Evolutionary conservation across 1,140 invertebrate genomes (phyloP), one percentile per base, ranked within the genome.

Genomic region (Coenobita brevimanus): DNA sequence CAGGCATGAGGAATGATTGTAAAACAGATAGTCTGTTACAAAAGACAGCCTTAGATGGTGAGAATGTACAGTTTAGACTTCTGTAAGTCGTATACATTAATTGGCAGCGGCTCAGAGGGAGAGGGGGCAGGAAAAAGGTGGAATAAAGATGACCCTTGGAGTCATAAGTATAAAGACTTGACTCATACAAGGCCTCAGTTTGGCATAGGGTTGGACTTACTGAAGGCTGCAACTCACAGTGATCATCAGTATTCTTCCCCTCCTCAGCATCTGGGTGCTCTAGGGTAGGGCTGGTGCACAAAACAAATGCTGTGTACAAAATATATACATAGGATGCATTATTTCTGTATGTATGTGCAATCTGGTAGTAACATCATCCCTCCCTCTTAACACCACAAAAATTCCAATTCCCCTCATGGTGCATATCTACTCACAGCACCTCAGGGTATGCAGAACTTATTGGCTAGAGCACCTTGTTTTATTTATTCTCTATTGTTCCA

Each of bases 241-340:
- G 76, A 64, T 50, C 21, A 81, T 80, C 85, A 87, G 85, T 87
- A 87, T 87, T 87, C 85, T 87, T 81, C 85, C 76, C 78, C 79
- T 87, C 85, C 67, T 87, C 78, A 81, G 69, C 67, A 71, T 81
- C 85, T 87, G 85, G 85, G 85, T 87, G 85, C 85, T 87, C 85
- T 87, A 87, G 78, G 85, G 76, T 87, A 87, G 85, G 85, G 85
- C 64, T 87, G 85, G 85, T 87, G 85, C 85, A 87, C 85, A 87
- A 87, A 80, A 87, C 85, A 87, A 87, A 87, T 71, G 85, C 85
- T 80, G 85, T 87, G 85, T 87, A 87, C 85, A 87, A 87, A 87
- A 54, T 87, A 87, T 87, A 80, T 87, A 43, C 76, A 80, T 87
- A 80, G 85, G 85, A 87, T 87, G 50, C 62, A 57, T 79, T 87